These are phyloP conservation scores for Balaenoptera acutorostrata DNA, from an alignment of 2,113 vertebrate genomes.

Conservation along the genomic window DNA sequence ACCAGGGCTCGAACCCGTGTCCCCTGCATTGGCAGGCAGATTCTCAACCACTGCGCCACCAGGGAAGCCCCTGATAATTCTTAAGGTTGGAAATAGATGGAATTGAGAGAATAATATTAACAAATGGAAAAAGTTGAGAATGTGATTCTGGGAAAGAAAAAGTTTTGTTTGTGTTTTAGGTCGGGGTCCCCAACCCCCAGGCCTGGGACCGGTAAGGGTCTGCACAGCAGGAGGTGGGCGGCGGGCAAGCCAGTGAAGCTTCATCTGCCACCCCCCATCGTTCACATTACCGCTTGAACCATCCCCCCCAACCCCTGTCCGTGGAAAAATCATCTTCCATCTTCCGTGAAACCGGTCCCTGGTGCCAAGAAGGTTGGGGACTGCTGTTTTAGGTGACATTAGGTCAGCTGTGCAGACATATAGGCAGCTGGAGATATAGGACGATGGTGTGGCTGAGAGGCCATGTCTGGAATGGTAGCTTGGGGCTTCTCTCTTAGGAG, in stretches of 20 bases:
- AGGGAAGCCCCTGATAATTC: background rate
- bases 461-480: background rate
- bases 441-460: background rate
- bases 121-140: background rate
- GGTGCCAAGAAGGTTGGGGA: no score
- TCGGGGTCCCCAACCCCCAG: background rate
- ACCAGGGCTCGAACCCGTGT: no score
- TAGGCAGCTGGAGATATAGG: background rate
- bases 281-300: no score
- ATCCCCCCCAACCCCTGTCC: no score
- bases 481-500: background rate
- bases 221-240: no score
- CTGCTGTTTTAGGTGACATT: background rate
- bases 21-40: no score
- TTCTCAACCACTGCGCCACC: no score
- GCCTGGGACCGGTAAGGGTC: no score
- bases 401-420: background rate
- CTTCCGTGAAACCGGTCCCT: no score
- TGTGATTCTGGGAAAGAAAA: background rate
- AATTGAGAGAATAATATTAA: background rate
- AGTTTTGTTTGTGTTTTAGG: background rate
- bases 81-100: background rate
- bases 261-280: no score
- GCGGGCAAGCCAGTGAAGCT: no score
- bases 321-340: no score